phyloP scores from a whole-genome alignment of 1,140 invertebrate genomes.

The Magallana gigas region DNA sequence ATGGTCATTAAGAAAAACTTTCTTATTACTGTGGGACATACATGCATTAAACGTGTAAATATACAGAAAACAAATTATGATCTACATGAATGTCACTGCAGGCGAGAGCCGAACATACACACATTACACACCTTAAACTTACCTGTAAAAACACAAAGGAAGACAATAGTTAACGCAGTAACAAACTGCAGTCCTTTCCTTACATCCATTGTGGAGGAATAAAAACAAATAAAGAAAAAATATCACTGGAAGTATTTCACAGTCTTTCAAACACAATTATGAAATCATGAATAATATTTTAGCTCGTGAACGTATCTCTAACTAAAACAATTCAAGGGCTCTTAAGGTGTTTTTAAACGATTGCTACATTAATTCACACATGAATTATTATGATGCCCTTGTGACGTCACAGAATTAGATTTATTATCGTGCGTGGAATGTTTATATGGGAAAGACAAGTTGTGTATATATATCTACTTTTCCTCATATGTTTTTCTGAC shows the following conservation, averaged over 20 bases:
- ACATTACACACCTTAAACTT: not conserved
- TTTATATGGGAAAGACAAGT: not conserved
- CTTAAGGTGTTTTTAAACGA: constrained; percentile 1
- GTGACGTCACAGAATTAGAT: constrained; percentile 18
- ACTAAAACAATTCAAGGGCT: not conserved
- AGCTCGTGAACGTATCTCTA: not conserved
- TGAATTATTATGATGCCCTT: constrained; percentile 8
- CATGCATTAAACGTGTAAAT: too few relatives aligned
- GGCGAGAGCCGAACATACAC: too few relatives aligned
- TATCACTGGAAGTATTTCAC: not conserved
- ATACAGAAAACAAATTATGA: too few relatives aligned
- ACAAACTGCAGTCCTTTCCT: not conserved
- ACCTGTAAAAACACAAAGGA: not conserved
- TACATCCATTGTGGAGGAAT: not conserved
- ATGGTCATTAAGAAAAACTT: too few relatives aligned
- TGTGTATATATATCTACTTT: not conserved
- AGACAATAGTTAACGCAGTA: not conserved
- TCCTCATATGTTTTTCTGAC: constrained; percentile 2
- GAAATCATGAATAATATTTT: not conserved
- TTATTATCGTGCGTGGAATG: not conserved
- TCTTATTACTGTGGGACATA: too few relatives aligned
- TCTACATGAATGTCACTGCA: too few relatives aligned
- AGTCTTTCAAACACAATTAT: not conserved
- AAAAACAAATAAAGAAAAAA: not conserved
- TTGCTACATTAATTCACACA: constrained; percentile 2